Conservation (phyloP, 2,113 vertebrate genomes). For the Ailuropoda melanoleuca region DNA sequence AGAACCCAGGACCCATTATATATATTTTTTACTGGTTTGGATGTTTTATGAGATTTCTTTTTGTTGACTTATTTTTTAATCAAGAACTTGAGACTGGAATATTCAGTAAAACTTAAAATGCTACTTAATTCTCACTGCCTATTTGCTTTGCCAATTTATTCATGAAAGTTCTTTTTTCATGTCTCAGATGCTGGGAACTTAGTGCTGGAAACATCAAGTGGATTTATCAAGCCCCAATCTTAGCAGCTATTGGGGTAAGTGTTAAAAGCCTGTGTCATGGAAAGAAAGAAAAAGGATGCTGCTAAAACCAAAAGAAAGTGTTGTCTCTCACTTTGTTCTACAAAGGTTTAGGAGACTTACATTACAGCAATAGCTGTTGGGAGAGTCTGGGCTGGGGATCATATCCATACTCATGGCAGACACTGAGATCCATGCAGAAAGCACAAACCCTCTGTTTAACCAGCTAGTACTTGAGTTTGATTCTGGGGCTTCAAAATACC, state of each 20-base stretch:
- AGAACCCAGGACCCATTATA: not conserved
- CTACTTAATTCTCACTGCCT: not conserved
- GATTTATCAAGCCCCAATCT: conserved; percentile 93
- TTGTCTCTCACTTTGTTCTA: not conserved
- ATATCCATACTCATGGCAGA: not conserved
- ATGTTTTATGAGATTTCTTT: not conserved
- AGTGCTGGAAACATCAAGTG: conserved; percentile 91
- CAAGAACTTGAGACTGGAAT: not conserved
- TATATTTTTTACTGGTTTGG: not conserved
- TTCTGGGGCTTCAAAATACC: not conserved
- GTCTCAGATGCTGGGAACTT: conserved; percentile 91
- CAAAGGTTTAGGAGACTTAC: not conserved
- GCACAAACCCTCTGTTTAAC: not conserved
- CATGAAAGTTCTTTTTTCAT: not conserved
- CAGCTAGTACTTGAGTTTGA: not conserved
- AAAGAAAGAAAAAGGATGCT: not conserved
- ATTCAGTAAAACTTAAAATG: conserved; percentile 37
- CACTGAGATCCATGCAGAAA: not conserved
- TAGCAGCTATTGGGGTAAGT: conserved; percentile 92
- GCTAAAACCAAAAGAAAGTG: not conserved
- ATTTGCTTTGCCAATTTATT: conserved; percentile 30
- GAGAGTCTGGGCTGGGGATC: not conserved
- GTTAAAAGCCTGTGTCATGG: not conserved
- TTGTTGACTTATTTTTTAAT: conserved; percentile 10
- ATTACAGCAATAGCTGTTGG: not conserved